phyloP scores from a whole-genome alignment of 2,113 vertebrate genomes.

The Arvicanthis niloticus region DNA sequence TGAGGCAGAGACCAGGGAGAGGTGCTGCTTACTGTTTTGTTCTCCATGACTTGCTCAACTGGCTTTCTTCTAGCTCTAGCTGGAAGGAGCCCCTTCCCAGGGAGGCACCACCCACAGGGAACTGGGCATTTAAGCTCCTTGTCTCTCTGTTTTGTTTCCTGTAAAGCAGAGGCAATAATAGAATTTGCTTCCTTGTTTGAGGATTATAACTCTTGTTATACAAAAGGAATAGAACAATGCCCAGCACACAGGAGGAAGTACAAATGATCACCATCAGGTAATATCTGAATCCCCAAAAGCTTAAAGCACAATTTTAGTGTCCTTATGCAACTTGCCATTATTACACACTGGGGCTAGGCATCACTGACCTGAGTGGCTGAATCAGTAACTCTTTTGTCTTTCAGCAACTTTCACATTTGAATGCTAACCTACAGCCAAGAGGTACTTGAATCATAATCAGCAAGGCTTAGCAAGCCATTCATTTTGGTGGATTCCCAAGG shows the following conservation, averaged over 20 bases:
- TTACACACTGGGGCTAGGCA: constrained; percentile 13
- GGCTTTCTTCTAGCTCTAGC: background rate
- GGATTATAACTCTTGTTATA: constrained; percentile 12
- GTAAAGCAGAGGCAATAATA: background rate
- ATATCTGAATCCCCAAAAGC: constrained; percentile 24
- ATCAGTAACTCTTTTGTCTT: background rate
- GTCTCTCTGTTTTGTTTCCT: background rate
- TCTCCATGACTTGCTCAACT: background rate
- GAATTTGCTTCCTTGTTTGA: constrained; percentile 23
- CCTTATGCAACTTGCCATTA: constrained; percentile 24
- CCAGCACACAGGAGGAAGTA: background rate
- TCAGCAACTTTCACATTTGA: background rate
- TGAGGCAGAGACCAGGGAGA: background rate
- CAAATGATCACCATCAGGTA: background rate
- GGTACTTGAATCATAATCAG: background rate
- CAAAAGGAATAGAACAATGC: background rate
- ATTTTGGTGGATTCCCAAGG: background rate
- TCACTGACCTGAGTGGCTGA: background rate
- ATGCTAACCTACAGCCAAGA: background rate
- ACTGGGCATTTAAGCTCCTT: background rate
- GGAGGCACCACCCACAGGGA: background rate
- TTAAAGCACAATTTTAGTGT: background rate
- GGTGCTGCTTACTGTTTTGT: background rate
- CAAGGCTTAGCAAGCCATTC: background rate
- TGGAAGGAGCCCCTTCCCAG: background rate